phyloP scores from a whole-genome alignment of 2,113 vertebrate genomes.

The Felis chaus region DNA sequence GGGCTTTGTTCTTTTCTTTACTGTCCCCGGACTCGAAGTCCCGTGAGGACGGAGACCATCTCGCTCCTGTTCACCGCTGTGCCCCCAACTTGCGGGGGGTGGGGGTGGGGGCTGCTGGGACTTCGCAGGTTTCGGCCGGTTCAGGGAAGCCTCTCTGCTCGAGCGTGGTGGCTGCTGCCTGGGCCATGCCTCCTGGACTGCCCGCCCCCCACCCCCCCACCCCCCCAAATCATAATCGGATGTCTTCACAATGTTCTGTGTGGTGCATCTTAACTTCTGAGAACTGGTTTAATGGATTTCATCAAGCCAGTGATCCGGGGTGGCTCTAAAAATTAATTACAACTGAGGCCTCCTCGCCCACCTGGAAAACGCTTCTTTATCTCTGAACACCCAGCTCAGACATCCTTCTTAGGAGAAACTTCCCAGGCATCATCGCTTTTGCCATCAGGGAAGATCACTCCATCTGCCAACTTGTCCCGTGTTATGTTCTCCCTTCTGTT shows the following conservation, averaged over 20 bases:
- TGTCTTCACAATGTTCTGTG: neutral
- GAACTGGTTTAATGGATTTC: neutral
- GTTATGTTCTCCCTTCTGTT: neutral
- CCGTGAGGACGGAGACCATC: accelerated
- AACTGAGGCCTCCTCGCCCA: neutral
- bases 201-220: too few species aligned
- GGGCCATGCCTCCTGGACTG: accelerated
- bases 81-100: neutral
- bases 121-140: too few species aligned
- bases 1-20: neutral
- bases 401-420: neutral
- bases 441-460: neutral
- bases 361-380: neutral
- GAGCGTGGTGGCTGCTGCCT: neutral
- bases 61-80: neutral
- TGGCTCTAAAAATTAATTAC: neutral
- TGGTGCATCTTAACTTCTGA: neutral
- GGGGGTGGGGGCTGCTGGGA: too few species aligned
- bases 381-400: neutral
- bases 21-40: neutral
- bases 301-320: neutral
- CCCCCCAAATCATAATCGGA: too few species aligned
- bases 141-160: neutral
- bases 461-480: neutral
- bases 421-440: neutral